Conservation (phyloP, 2,888 invertebrate genomes). For the Sminthurinus aureus region DNA sequence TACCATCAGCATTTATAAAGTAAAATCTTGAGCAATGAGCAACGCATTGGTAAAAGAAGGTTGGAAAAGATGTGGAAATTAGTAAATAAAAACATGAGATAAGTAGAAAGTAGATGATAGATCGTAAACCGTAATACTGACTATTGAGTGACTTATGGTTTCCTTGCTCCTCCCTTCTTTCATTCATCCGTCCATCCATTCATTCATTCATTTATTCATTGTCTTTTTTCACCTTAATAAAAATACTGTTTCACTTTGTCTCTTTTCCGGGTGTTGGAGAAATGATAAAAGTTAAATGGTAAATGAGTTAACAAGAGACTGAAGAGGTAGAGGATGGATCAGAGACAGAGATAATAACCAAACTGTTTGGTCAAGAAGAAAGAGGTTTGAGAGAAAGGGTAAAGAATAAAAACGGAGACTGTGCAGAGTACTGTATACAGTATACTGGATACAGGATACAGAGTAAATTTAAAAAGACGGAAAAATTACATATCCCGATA, state of each 20-base stretch:
- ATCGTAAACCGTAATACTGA: too few species aligned
- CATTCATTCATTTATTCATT: not conserved
- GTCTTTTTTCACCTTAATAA: too few species aligned
- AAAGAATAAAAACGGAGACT: not conserved
- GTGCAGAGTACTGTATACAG: too few species aligned
- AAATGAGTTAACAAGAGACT: not conserved
- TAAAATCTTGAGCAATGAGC: too few species aligned
- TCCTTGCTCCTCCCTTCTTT: not conserved
- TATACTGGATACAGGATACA: too few species aligned
- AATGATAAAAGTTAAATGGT: not conserved
- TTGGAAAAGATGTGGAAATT: too few species aligned
- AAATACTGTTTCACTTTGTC: not conserved
- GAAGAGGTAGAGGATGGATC: not conserved
- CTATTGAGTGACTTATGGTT: not conserved
- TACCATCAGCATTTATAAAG: too few species aligned
- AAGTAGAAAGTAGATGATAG: too few species aligned
- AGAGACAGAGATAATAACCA: not conserved
- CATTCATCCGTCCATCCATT: not conserved
- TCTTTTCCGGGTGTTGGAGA: not conserved
- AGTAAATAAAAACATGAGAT: too few species aligned
- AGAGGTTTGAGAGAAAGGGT: not conserved
- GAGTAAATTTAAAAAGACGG: too few species aligned
- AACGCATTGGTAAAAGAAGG: too few species aligned
- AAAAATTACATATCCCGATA: too few species aligned
- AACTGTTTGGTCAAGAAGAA: not conserved